These are phyloP conservation scores for Nothobranchius kuhntae DNA, from an alignment of 2,113 vertebrate genomes.

Conservation along the genomic window DNA sequence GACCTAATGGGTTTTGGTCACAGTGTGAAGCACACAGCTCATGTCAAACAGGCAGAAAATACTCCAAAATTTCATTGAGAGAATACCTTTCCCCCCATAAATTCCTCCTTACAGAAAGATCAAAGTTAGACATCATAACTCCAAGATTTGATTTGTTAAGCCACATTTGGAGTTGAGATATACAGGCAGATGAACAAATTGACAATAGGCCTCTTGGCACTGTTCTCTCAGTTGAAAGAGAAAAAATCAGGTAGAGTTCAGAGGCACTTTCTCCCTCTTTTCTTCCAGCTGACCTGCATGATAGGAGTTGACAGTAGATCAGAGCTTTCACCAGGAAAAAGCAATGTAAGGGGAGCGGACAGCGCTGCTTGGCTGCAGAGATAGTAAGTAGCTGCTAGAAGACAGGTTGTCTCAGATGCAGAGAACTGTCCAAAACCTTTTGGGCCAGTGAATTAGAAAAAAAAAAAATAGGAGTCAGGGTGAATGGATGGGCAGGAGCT, in stretches of 20 bases:
- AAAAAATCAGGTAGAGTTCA: constrained; percentile 30
- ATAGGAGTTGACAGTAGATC: constrained; percentile 61
- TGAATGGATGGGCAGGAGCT: constrained; percentile 14
- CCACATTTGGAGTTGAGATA: not conserved
- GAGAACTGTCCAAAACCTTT: constrained; percentile 20
- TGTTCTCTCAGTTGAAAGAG: not conserved
- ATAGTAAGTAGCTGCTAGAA: constrained; percentile 22
- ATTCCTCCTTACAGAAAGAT: too few relatives aligned
- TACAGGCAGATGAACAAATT: not conserved
- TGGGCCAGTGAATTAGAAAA: constrained; percentile 31
- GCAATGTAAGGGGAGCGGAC: not conserved
- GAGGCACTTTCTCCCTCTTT: constrained; percentile 21
- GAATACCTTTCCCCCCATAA: not conserved
- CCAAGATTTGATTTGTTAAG: not conserved
- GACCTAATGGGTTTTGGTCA: not conserved
- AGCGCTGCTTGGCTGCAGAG: constrained; percentile 10
- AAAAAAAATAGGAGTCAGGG: constrained; percentile 18
- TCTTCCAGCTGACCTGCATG: constrained; percentile 58
- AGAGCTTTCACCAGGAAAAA: constrained; percentile 47
- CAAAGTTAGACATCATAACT: not conserved
- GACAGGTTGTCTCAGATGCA: constrained; percentile 21
- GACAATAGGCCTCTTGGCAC: not conserved
- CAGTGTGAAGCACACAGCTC: not conserved
- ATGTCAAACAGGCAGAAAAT: not conserved
- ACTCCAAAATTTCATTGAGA: too few relatives aligned